phyloP scores from a whole-genome alignment of 2,113 vertebrate species.

The Pelodiscus sinensis region DNA sequence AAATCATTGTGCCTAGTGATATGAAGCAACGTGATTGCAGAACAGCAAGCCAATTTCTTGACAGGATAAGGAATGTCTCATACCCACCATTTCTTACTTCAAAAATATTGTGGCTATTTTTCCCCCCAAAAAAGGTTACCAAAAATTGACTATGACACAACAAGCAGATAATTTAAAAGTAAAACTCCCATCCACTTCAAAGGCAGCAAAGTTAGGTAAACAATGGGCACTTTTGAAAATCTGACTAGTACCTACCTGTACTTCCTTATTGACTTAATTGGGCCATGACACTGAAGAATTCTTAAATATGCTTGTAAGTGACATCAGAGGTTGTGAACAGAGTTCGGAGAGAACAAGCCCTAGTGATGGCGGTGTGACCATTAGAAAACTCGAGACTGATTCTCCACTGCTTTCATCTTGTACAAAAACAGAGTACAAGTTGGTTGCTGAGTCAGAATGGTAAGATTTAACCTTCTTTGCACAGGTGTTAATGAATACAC shows the following conservation, averaged over 20 bases:
- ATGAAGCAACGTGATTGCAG: background rate
- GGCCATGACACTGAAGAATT: background rate
- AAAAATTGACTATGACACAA: background rate
- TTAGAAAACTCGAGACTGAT: background rate
- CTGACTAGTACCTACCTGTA: background rate
- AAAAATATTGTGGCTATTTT: background rate
- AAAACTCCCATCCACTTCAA: background rate
- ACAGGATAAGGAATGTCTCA: background rate
- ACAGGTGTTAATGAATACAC: background rate
- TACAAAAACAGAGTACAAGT: background rate
- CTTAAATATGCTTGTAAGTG: background rate
- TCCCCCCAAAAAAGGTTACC: background rate
- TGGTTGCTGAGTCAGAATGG: fast-evolving
- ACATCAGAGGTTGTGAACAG: background rate
- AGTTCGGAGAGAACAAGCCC: background rate
- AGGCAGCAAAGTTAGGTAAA: background rate
- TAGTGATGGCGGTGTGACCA: background rate
- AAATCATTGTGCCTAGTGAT: background rate
- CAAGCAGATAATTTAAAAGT: background rate
- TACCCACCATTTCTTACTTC: background rate
- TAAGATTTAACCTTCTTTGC: background rate
- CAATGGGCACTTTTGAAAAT: background rate
- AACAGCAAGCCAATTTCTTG: background rate
- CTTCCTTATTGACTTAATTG: background rate
- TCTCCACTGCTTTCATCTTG: no score